These are phyloP conservation scores for Lethenteron camtschaticum DNA, from an alignment of 2,113 vertebrate species.

Conservation along the genomic window DNA sequence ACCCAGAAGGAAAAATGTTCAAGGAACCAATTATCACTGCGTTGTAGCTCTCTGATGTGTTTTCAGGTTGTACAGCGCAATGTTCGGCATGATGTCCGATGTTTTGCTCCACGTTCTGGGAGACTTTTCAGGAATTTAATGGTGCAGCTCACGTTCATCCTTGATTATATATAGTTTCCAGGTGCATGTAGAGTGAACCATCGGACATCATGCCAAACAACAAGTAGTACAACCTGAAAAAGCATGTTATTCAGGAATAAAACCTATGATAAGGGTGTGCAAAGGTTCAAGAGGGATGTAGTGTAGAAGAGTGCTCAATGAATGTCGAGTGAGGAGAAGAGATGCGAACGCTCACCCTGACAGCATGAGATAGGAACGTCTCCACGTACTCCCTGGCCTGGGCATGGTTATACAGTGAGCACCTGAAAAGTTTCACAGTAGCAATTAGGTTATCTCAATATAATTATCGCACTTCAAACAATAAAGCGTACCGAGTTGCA, in stretches of 20 bases:
- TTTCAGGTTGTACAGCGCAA: no score
- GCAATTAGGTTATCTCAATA: no score
- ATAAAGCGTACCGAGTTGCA: no score
- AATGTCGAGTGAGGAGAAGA: constrained; percentile 8
- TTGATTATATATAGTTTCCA: no score
- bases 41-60: no score
- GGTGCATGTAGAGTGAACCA: no score
- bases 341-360: constrained; percentile 37
- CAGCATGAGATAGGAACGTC: constrained; percentile 87
- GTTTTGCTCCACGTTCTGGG: no score
- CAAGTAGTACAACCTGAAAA: neutral
- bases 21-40: neutral
- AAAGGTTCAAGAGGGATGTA: neutral
- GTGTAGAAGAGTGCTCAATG: neutral
- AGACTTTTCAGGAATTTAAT: no score
- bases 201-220: no score
- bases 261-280: neutral
- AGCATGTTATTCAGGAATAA: neutral
- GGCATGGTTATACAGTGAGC: constrained; percentile 87
- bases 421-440: constrained; percentile 26
- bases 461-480: no score
- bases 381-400: constrained; percentile 98
- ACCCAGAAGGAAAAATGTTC: constrained; percentile 6
- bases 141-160: no score
- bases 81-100: no score